Base-by-base conservation (phyloP, 1,140 invertebrate genomes). In the Heliconius hermathena region DNA sequence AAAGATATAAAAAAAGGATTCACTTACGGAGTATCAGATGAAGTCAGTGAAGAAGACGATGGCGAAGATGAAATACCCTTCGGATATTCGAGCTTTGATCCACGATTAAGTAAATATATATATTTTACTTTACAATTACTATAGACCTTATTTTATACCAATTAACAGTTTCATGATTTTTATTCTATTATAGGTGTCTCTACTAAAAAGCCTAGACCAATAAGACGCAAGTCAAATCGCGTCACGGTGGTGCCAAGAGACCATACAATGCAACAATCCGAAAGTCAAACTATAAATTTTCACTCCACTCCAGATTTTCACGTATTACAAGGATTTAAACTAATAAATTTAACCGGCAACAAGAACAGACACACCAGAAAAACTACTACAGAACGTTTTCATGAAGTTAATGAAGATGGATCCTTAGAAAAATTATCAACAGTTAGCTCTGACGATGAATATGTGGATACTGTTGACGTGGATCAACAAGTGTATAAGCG, bases 261-360 rank as follows among this genome's bases (percentile, higher is more conserved):
- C 1, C 11, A 66, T 29, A 6, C 26, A 29, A 29, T 66, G 60
- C 60, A 66, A 29, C 60, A 66, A 29, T 66, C 60, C 3, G 60
- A 66, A 66, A 66, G 60, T 66, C 60, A 66, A 3, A 29, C 71
- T n/a, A 29, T 22, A 72, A 89, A 76, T 76, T 93, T 88, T 78
- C 87, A 90, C 49, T 91, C 91, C 3, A 89, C 89, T 73, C 93
- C 93, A 73, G 87, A 94, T 82, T 94, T 94, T 79, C 88, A 91
- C 82, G 87, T 93, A 16, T 73, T 94, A 36, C 84, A 92, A 83
- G 90, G 89, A 20, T 94, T 93, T 80, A 93, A 93, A 83, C 87
- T 94, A 49, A 77, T 90, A 18, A 93, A 93, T 80, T 86, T 93
- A 77, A 78, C 80, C n/a, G 83, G 81, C 54, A 87, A 83, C 72